phyloP scores from a whole-genome alignment of 2,888 invertebrate genomes.

The Synergus laeviventris region DNA sequence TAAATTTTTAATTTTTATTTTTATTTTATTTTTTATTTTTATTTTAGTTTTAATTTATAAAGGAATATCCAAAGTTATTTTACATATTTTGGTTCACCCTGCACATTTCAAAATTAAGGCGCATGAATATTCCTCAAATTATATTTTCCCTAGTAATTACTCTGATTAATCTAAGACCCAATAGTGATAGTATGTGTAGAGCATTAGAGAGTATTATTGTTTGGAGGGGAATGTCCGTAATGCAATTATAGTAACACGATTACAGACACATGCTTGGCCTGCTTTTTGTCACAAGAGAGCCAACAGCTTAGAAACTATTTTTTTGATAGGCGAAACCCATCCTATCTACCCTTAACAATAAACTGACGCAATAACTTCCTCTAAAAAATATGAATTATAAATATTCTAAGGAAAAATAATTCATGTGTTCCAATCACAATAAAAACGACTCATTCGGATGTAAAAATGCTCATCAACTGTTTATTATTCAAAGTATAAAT shows the following conservation, averaged over 20 bases:
- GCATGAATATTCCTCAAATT: no score
- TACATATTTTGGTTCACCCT: no score
- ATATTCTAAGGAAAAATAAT: neutral
- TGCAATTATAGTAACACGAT: constrained; percentile 65
- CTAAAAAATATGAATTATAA: neutral
- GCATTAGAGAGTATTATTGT: constrained; percentile 53
- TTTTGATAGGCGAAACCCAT: neutral
- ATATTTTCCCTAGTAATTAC: neutral
- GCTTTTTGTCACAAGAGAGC: constrained; percentile 58
- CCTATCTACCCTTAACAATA: neutral
- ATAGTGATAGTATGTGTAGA: constrained; percentile 52
- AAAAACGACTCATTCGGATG: neutral
- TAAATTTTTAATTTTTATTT: neutral
- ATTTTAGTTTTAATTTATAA: neutral
- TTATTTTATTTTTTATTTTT: no score
- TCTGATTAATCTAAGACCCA: constrained; percentile 22
- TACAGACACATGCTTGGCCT: constrained; percentile 57
- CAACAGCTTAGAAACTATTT: constrained; percentile 5
- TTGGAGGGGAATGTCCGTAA: constrained; percentile 55
- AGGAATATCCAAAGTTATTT: neutral
- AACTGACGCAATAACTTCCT: neutral
- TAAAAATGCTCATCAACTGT: neutral
- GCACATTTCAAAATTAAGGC: no score
- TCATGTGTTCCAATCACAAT: neutral
- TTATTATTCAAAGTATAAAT: constrained; percentile 27